Base-by-base conservation (phyloP, 2,113 vertebrate species). In the Aix galericulata region DNA sequence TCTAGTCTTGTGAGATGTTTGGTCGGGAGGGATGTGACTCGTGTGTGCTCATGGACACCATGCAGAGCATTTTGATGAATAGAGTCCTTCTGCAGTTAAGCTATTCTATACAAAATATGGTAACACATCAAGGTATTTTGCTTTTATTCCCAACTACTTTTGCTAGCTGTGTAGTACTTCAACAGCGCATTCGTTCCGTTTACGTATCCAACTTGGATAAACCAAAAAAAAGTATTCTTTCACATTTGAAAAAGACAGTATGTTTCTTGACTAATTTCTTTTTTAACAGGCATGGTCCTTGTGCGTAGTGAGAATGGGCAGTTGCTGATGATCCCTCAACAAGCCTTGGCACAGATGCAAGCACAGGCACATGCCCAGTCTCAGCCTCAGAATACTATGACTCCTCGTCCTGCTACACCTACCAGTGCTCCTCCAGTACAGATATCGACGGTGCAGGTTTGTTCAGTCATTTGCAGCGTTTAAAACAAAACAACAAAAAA, bases 251-350 rank as follows among this genome's bases (percentile, higher is more conserved):
- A 40, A 62, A 55, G 34, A 3, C 74, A 16, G 12, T 31, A 13
- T 44, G 29, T 91, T 77, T 62, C 67, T 22, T 96, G 92, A 96
- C 83, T 59, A 0, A 4, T 91, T 73, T 69, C 46, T 94, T 50
- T 92, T 55, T 92, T 73, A 34, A 36, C 96, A 99, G 99, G 99
- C 91, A 99, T 99, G 99, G 98, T 99, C 83, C 95, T 99, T 46
- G 98, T 99, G 59, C 98, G 99, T 40, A 99, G 99, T 14, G 99
- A 99, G 95, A 99, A 98, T 1, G 99, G 99, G 88, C 99, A 99
- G 97, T 93, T 99, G 96, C 89, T 99, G 89, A 98, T 99, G 99
- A 99, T 99, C 89, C 99, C 98, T 72, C 99, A 99, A 96, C 99
- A 99, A 94, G 98, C 98, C 59, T 93, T 99, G 98, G 99, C 99